These are phyloP conservation scores for Drosophila serrata DNA, from an alignment of 1,140 invertebrate species.

Conservation along the genomic window DNA sequence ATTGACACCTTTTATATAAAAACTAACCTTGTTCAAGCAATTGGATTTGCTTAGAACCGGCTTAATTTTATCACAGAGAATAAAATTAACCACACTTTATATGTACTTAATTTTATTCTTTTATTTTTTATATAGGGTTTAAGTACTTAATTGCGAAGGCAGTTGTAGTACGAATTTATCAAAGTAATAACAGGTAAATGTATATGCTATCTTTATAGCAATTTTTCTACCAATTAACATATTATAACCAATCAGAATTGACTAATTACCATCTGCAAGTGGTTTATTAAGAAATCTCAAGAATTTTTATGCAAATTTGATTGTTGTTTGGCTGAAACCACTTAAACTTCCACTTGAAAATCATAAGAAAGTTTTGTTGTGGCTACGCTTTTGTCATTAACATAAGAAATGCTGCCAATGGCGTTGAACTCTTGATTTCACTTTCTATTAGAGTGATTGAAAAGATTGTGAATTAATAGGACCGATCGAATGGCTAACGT, in stretches of 20 bases:
- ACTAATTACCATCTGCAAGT: slow-evolving; percentile 40
- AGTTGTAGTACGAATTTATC: not conserved
- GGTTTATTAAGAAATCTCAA: slow-evolving; percentile 30
- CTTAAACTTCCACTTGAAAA: slow-evolving; percentile 16
- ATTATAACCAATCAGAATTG: slow-evolving; percentile 18
- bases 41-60: not conserved
- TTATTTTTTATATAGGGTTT: not conserved
- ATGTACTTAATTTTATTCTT: not conserved
- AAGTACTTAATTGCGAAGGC: not conserved
- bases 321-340: slow-evolving; percentile 1
- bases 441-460: slow-evolving; percentile 57
- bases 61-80: not conserved
- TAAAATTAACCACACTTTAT: not conserved
- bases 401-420: slow-evolving; percentile 55
- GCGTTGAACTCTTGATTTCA: slow-evolving; percentile 67
- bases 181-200: not conserved
- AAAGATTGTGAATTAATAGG: slow-evolving; percentile 24
- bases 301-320: slow-evolving; percentile 46
- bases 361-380: slow-evolving; percentile 39
- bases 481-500: slow-evolving; percentile 6
- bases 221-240: not conserved
- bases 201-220: not conserved
- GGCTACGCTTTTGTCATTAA: slow-evolving; percentile 39
- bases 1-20: slow-evolving; percentile 16
- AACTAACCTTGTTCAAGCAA: slow-evolving; percentile 39